phyloP scores from a whole-genome alignment of 2,888 invertebrate genomes.

The Itoplectis maculator region DNA sequence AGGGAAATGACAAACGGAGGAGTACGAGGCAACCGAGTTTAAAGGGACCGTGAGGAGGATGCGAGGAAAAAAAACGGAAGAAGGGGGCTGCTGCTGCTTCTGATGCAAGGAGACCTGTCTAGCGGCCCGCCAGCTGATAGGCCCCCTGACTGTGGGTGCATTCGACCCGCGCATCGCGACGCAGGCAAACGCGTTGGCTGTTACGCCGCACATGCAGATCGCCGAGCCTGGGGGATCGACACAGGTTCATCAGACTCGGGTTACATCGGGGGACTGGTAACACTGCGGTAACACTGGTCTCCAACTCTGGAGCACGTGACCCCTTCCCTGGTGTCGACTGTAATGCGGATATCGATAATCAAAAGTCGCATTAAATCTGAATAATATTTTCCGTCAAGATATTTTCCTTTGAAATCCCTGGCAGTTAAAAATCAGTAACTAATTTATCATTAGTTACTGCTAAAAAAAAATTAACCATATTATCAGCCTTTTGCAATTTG shows the following conservation, averaged over 20 bases:
- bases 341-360: too few relatives aligned
- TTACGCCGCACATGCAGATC: not conserved
- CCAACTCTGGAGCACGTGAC: not conserved
- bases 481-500: too few relatives aligned
- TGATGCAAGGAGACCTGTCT: constrained; percentile 33
- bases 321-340: not conserved
- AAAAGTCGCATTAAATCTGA: too few relatives aligned
- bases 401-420: too few relatives aligned
- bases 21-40: constrained; percentile 27
- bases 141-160: not conserved
- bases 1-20: too few relatives aligned
- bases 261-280: not conserved
- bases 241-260: constrained; percentile 26
- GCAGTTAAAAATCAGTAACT: too few relatives aligned
- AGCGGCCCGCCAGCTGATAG: constrained; percentile 67
- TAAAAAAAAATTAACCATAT: too few relatives aligned
- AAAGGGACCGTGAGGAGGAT: constrained; percentile 55
- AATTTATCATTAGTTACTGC: too few relatives aligned
- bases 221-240: not conserved
- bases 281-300: not conserved
- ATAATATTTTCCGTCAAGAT: too few relatives aligned
- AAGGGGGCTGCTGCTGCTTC: constrained; percentile 35
- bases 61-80: constrained; percentile 33
- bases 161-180: constrained; percentile 13
- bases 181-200: not conserved